These are phyloP conservation scores for Kradibia gibbosae DNA, from an alignment of 1,140 invertebrate genomes.

Conservation along the genomic window DNA sequence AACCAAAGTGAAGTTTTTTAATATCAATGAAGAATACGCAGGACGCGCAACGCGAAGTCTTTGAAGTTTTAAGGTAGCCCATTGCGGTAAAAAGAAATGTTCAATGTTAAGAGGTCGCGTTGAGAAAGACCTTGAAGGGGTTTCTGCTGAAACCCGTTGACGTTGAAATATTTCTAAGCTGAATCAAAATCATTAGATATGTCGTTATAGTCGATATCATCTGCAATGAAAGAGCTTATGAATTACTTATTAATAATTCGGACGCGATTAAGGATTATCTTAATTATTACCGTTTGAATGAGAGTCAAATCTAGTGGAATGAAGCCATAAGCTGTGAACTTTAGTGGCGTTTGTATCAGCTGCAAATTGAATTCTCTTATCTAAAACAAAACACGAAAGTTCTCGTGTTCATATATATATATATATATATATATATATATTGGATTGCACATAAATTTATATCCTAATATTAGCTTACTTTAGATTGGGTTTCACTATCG, in stretches of 20 bases:
- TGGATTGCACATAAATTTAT: neutral
- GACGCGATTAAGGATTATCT: neutral
- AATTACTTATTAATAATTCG: slow-evolving; percentile 12
- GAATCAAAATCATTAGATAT: slow-evolving; percentile 78
- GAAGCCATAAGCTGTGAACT: slow-evolving; percentile 60
- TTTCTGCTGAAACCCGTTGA: neutral
- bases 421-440: neutral
- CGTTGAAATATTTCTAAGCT: slow-evolving; percentile 63
- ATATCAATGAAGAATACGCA: too few species aligned
- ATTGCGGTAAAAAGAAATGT: too few species aligned
- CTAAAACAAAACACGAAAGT: slow-evolving; percentile 50
- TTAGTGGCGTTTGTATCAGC: slow-evolving; percentile 58
- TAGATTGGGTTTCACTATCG: slow-evolving; percentile 51
- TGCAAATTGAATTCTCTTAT: slow-evolving; percentile 58
- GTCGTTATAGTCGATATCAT: slow-evolving; percentile 78
- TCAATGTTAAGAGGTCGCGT: neutral
- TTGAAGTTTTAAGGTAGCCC: too few species aligned
- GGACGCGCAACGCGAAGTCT: too few species aligned
- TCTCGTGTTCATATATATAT: neutral
- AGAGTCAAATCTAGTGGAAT: slow-evolving; percentile 57
- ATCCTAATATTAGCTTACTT: slow-evolving; percentile 46
- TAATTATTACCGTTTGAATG: slow-evolving; percentile 53
- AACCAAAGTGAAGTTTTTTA: too few species aligned
- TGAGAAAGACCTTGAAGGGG: neutral
- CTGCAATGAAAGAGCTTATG: slow-evolving; percentile 66